These are phyloP conservation scores for Adelosebastes latens DNA, from an alignment of 2,797 vertebrate genomes.

Conservation along the genomic window DNA sequence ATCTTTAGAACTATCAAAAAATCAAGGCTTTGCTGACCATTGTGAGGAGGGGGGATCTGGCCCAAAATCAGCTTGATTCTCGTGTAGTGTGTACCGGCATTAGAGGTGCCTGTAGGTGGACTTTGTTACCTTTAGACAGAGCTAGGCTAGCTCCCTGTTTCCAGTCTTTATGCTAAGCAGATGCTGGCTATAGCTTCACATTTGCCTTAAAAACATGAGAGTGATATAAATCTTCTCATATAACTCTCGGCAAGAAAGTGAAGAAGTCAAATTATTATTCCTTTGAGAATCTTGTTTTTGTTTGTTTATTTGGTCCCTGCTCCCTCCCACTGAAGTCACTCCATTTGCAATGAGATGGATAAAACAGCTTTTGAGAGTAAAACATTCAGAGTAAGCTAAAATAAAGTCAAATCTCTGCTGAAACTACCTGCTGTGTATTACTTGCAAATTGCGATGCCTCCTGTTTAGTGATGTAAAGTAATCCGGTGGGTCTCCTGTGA, in stretches of 20 bases:
- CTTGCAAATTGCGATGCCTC: neutral
- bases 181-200: neutral
- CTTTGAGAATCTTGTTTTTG: neutral
- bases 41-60: no score
- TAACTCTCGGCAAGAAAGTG: no score
- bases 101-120: no score
- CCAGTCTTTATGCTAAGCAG: neutral
- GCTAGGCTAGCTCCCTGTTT: neutral
- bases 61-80: no score
- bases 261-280: neutral
- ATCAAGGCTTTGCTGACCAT: no score
- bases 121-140: no score
- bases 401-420: neutral
- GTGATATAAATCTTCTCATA: no score
- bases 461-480: slow-evolving; percentile 2
- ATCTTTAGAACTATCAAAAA: no score
- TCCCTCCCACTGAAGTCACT: neutral
- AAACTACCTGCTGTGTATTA: neutral
- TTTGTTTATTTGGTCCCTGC: neutral
- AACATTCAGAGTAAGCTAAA: neutral
- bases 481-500: slow-evolving; percentile 11
- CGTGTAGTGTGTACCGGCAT: no score
- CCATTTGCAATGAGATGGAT: neutral
- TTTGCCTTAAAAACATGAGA: neutral
- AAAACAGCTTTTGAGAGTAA: neutral